Evolutionary conservation across 2,113 vertebrate species (phyloP), one percentile per base, ranked within the genome.

Genomic region (Pterocles orientalis): DNA sequence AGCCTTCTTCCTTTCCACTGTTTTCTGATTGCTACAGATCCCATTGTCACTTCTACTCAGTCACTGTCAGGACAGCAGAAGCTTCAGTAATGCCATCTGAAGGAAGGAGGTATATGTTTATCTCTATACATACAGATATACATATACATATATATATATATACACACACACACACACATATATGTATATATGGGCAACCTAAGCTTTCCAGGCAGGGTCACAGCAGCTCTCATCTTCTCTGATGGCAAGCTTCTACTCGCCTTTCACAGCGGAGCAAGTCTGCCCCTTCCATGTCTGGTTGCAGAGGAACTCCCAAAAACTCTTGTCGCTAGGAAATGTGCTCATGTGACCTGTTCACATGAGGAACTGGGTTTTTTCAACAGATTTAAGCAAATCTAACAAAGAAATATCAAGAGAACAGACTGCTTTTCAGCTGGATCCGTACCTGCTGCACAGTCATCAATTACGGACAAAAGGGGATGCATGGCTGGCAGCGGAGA

Each of bases 161-260:
- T 1, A 16, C 3, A 18, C 17, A 62, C 14, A 53, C 20, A 26
- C 9, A 53, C 7, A 14, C 4, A 12, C 4, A 57, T 1, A 2
- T 13, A 23, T 23, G 10, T 39, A 39, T 53, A 25, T 75, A 12
- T 1, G 2, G 41, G 13, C 0, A 2, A 16, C 3, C 13, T 54
- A 48, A 84, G 23, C 47, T 78, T 84, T 78, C 31, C 31, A 87
- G 51, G 51, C 33, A 89, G 18, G 2, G 5, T 10, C 78, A 62
- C 43, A 80, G 41, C 25, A 86, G 33, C 24, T 76, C 33, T 48
- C 34, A 71, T 33, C 23, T 60, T 53, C 20, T 72, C 21, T 61
- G 41, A 21, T 28, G 14, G 8, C 14, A 71, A 72, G 19, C 26
- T 65, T 53, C 18, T 48, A 7, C 21, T 69, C 7, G 6, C 24